phyloP scores from a whole-genome alignment of 2,888 invertebrate species.

The Elegia similella region DNA sequence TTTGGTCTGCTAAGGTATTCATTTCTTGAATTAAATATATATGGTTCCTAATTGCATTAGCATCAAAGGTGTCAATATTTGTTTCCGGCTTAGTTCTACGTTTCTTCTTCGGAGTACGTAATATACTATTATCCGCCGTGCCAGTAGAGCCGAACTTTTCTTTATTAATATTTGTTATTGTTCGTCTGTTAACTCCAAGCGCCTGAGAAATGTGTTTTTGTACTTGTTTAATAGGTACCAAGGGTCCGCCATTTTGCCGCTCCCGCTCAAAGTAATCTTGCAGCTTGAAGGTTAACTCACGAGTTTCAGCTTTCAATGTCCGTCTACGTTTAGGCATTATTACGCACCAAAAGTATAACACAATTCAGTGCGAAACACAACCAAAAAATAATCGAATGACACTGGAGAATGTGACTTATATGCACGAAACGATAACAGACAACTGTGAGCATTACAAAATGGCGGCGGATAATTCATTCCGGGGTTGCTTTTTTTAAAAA shows the following conservation, averaged over 20 bases:
- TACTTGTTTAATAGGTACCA: slow-evolving; percentile 26
- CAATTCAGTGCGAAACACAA: no score
- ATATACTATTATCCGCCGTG: slow-evolving; percentile 16
- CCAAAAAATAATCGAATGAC: no score
- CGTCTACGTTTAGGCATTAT: no score
- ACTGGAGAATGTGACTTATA: no score
- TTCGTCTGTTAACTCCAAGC: slow-evolving; percentile 26
- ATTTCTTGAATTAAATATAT: slow-evolving; percentile 13
- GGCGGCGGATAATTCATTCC: no score
- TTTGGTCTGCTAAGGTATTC: slow-evolving; percentile 9
- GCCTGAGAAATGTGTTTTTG: slow-evolving; percentile 27
- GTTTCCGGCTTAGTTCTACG: slow-evolving; percentile 15
- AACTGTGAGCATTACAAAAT: no score
- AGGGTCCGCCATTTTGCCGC: slow-evolving; percentile 28
- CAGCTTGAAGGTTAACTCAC: slow-evolving; percentile 25
- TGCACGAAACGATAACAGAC: no score
- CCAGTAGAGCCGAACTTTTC: slow-evolving; percentile 23
- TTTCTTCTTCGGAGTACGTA: slow-evolving; percentile 17
- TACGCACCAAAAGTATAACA: no score
- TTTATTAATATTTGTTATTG: slow-evolving; percentile 24
- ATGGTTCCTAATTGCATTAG: slow-evolving; percentile 16
- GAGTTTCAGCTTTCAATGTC: background rate
- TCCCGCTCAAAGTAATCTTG: slow-evolving; percentile 28
- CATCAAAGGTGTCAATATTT: slow-evolving; percentile 18
- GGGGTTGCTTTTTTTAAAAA: no score